phyloP scores from a whole-genome alignment of 1,140 invertebrate genomes.

The Psilanteris sp. region DNA sequence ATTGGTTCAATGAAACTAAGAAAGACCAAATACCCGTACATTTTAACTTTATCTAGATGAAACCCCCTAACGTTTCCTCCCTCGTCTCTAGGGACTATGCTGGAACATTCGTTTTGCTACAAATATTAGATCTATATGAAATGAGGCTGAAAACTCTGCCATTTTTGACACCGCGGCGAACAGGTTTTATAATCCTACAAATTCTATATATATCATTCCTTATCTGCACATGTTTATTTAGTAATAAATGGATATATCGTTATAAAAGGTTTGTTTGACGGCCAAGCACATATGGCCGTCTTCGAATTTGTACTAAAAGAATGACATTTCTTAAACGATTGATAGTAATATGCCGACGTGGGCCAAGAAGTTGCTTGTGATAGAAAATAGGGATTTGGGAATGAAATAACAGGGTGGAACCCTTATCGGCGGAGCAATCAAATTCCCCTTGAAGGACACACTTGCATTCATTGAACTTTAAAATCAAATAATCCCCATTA shows the following conservation, averaged over 20 bases:
- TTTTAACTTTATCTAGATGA: slow-evolving; percentile 61
- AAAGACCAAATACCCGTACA: slow-evolving; percentile 22
- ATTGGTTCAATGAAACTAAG: slow-evolving; percentile 57
- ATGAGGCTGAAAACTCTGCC: slow-evolving; percentile 68
- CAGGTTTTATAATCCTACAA: no score
- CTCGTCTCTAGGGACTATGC: slow-evolving; percentile 69
- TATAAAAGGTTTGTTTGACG: no score
- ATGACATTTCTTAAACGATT: slow-evolving; percentile 36
- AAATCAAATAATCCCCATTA: slow-evolving; percentile 81
- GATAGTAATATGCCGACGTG: slow-evolving; percentile 53
- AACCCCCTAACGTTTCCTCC: slow-evolving; percentile 60
- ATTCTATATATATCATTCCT: no score
- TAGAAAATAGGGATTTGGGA: slow-evolving; percentile 69
- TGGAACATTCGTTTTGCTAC: slow-evolving; percentile 65
- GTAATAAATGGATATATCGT: no score
- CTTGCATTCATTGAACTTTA: slow-evolving; percentile 80
- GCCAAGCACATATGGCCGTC: no score
- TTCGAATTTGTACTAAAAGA: no score
- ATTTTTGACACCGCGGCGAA: no score
- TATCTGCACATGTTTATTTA: no score
- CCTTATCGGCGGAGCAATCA: slow-evolving; percentile 78
- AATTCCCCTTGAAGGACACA: slow-evolving; percentile 76
- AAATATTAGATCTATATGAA: slow-evolving; percentile 69
- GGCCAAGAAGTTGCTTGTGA: slow-evolving; percentile 55
- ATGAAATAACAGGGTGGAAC: slow-evolving; percentile 77